phyloP scores from a whole-genome alignment of 2,797 vertebrate species.

The Protosalanx chinensis region DNA sequence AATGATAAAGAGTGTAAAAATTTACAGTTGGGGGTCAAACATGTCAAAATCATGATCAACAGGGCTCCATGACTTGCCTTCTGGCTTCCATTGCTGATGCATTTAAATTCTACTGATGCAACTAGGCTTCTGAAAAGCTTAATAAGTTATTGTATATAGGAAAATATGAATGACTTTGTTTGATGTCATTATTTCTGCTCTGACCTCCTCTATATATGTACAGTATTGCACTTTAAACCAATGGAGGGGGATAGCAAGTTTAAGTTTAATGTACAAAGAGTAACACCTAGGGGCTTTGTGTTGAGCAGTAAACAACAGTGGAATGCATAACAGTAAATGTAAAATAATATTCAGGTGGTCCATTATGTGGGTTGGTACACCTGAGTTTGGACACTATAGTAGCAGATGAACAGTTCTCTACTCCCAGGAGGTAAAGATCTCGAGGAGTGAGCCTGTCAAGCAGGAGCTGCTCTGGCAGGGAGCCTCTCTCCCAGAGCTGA shows the following conservation, averaged over 20 bases:
- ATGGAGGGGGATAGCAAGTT: background rate
- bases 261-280: background rate
- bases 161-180: background rate
- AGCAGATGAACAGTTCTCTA: slow-evolving; percentile 1
- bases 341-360: background rate
- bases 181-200: background rate
- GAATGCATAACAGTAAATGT: background rate
- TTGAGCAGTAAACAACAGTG: background rate
- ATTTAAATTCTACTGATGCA: background rate
- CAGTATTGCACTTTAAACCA: background rate
- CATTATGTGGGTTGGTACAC: background rate
- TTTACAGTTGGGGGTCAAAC: too few species aligned
- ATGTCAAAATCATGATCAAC: background rate
- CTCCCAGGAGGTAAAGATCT: slow-evolving; percentile 9
- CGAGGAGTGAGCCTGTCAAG: slow-evolving; percentile 7
- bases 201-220: background rate
- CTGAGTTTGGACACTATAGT: background rate
- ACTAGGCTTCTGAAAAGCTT: background rate
- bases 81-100: background rate
- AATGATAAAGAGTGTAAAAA: too few species aligned
- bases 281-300: background rate
- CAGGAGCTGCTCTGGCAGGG: slow-evolving; percentile 27
- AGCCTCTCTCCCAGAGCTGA: slow-evolving; percentile 36
- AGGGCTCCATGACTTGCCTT: background rate
- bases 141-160: background rate